A percentile compares a stretch with the other conserved stretches of the same genome.
These are phyloP conservation scores for Leucosticte australis DNA, from an alignment of 2,113 vertebrate species.

Conservation along the genomic window DNA sequence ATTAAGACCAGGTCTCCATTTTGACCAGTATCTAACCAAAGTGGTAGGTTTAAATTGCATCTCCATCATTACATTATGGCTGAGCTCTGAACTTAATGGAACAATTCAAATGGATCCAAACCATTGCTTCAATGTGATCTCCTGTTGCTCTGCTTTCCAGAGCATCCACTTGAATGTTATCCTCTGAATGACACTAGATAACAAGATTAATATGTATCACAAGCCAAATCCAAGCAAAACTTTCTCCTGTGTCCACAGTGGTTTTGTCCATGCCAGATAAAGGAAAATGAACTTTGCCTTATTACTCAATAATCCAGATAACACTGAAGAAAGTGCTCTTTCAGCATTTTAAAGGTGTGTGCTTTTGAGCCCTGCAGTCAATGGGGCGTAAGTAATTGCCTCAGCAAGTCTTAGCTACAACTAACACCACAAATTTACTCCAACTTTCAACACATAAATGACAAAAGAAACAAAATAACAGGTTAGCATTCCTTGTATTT, in stretches of 20 bases:
- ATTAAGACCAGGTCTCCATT: background rate
- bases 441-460: background rate
- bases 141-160: background rate
- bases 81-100: background rate
- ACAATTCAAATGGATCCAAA: background rate
- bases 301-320: background rate
- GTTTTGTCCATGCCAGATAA: background rate
- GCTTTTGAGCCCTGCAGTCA: background rate
- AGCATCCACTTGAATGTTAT: background rate
- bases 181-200: background rate
- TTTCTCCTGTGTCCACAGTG: background rate
- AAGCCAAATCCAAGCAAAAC: background rate
- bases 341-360: background rate
- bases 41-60: background rate
- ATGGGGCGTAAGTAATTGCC: background rate
- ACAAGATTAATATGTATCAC: background rate
- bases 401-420: background rate
- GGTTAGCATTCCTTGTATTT: background rate
- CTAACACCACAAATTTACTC: background rate
- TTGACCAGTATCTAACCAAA: background rate
- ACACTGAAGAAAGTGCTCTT: background rate
- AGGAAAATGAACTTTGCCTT: background rate
- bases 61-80: background rate
- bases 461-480: background rate
- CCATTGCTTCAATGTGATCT: background rate